A percentile compares a stretch with the other conserved stretches of the same genome.
These are phyloP conservation scores for Trimorus sp. DNA, from an alignment of 2,888 invertebrate genomes.

Conservation along the genomic window DNA sequence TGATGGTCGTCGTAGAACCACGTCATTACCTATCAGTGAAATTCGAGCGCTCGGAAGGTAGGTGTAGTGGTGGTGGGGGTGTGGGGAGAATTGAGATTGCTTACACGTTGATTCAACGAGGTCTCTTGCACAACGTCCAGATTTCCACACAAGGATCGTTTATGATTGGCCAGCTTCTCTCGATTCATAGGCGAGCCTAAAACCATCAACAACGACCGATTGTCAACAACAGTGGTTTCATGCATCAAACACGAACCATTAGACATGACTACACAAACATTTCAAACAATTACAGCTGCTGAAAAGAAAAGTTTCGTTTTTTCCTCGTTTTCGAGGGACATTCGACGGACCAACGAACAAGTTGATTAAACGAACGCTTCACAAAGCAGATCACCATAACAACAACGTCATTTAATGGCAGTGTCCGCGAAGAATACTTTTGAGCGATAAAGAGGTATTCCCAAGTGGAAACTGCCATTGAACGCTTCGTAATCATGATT, in stretches of 20 bases:
- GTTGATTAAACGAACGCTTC: not conserved
- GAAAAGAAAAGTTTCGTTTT: no score
- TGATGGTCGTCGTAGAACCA: constrained; percentile 34
- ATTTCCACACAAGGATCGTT: constrained; percentile 85
- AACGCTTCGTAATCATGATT: no score
- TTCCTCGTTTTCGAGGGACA: no score
- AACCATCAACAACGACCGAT: constrained; percentile 73
- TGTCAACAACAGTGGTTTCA: constrained; percentile 10
- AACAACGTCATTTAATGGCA: constrained; percentile 14
- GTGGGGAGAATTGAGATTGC: constrained; percentile 80
- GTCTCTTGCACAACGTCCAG: constrained; percentile 89
- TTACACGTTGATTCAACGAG: constrained; percentile 89
- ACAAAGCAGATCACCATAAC: constrained; percentile 28
- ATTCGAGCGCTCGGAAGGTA: constrained; percentile 79
- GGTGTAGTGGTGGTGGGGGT: constrained; percentile 78
- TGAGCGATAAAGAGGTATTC: not conserved
- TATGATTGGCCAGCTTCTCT: constrained; percentile 90
- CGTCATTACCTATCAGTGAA: constrained; percentile 78
- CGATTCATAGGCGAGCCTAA: constrained; percentile 91
- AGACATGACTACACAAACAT: no score
- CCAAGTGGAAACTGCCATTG: not conserved
- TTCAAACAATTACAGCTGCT: no score
- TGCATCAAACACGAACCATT: no score
- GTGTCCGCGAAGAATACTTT: no score
- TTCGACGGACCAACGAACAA: not conserved